phyloP scores from a whole-genome alignment of 1,140 invertebrate species.

The Halotydeus destructor region DNA sequence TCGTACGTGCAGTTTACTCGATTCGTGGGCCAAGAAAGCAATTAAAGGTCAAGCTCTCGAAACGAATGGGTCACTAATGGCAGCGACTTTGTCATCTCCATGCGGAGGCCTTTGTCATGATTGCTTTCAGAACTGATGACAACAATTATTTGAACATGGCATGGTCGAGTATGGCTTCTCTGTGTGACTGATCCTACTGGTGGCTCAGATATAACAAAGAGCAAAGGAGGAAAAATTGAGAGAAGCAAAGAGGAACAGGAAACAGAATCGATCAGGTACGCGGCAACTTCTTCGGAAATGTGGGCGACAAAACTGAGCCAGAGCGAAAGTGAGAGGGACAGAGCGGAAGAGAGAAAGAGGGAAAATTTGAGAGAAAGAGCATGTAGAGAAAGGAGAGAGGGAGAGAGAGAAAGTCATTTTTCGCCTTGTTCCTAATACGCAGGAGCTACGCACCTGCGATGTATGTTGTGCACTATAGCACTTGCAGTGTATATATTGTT shows the following conservation, averaged over 20 bases:
- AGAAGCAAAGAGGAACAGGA: slow-evolving; percentile 1
- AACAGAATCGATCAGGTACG: background rate
- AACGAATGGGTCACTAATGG: no score
- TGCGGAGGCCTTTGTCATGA: no score
- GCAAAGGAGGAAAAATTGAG: slow-evolving; percentile 1
- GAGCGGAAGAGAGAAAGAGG: slow-evolving; percentile 1
- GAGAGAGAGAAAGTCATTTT: slow-evolving; percentile 2
- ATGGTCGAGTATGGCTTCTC: background rate
- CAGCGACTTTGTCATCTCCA: no score
- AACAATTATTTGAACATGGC: background rate
- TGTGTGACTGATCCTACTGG: background rate
- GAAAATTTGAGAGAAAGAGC: background rate
- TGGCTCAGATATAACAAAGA: background rate
- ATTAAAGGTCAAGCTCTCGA: no score
- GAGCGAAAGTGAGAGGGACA: background rate
- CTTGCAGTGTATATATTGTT: no score
- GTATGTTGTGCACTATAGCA: no score
- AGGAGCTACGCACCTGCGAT: no score
- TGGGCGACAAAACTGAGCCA: background rate
- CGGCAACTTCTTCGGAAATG: background rate
- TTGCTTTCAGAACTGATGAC: no score
- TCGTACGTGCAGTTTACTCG: no score
- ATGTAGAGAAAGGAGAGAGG: background rate
- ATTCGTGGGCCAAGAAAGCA: no score
- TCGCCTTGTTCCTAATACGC: no score